Percentiles rank a stretch among this genome's conserved stretches.
Conservation (phyloP, 2,113 vertebrate genomes). For the Oreotrochilus melanogaster region DNA sequence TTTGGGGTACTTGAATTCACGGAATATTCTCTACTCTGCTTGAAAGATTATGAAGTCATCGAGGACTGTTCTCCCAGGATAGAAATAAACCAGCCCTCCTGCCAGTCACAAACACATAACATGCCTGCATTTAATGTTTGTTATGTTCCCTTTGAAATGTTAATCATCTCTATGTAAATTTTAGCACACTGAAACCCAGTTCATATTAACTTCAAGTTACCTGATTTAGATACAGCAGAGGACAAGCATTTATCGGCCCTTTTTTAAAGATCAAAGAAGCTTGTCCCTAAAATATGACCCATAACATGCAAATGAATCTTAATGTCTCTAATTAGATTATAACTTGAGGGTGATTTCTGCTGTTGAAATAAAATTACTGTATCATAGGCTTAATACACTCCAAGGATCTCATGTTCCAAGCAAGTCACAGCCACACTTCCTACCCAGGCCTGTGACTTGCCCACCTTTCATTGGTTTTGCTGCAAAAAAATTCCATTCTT, state of each 20-base stretch:
- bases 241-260: neutral
- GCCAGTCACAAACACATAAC: constrained; percentile 42
- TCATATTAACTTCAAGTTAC: constrained; percentile 46
- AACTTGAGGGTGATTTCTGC: constrained; percentile 43
- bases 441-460: neutral
- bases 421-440: neutral
- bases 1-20: constrained; percentile 24
- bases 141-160: constrained; percentile 58
- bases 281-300: constrained; percentile 43
- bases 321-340: constrained; percentile 53
- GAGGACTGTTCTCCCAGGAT: neutral
- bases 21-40: constrained; percentile 5
- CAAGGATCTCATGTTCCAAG: neutral
- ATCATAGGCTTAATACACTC: neutral
- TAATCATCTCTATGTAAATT: constrained; percentile 57
- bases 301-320: constrained; percentile 40
- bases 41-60: constrained; percentile 41
- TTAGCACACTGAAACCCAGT: constrained; percentile 32
- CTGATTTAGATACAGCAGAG: constrained; percentile 44
- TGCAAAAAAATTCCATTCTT: neutral
- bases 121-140: constrained; percentile 33
- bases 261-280: constrained; percentile 64
- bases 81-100: neutral
- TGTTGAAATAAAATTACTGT: constrained; percentile 2
- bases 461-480: neutral